phyloP scores from a whole-genome alignment of 2,113 vertebrate species.

The Tragelaphus imberbis region DNA sequence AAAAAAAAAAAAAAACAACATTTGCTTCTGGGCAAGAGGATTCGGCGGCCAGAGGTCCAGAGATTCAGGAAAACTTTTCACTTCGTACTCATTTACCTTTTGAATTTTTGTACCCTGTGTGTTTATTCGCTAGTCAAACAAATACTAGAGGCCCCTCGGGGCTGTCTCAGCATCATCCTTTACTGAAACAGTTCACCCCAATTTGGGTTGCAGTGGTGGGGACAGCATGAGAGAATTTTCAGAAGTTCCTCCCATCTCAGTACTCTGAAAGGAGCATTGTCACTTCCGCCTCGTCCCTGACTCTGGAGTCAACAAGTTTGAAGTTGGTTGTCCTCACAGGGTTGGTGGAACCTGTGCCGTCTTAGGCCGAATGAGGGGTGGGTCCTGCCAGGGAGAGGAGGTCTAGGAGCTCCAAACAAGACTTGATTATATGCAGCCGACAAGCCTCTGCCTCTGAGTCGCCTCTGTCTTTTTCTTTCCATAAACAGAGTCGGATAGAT shows the following conservation, averaged over 20 bases:
- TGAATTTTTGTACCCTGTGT: not conserved
- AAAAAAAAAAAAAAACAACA: not conserved
- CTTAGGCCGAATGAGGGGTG: fast-evolving
- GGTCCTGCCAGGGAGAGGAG: not conserved
- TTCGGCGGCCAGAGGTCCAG: not conserved
- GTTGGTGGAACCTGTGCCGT: fast-evolving
- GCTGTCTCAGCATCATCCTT: not conserved
- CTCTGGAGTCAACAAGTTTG: not conserved
- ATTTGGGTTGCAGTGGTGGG: not conserved
- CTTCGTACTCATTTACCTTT: not conserved
- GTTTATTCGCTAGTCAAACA: not conserved
- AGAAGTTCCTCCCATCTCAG: not conserved
- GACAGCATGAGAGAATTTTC: not conserved
- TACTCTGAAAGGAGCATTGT: not conserved
- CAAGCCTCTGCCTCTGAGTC: not conserved
- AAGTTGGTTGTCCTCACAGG: not conserved
- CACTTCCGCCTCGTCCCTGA: not conserved
- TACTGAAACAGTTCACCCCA: not conserved
- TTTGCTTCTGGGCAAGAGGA: not conserved
- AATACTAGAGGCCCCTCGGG: not conserved
- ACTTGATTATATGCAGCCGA: not conserved
- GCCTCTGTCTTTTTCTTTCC: not conserved
- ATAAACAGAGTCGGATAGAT: constrained; percentile 31
- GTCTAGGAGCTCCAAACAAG: not conserved
- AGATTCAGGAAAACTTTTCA: not conserved